These are phyloP conservation scores for Elgaria multicarinata DNA, from an alignment of 2,113 vertebrate genomes.

Conservation along the genomic window DNA sequence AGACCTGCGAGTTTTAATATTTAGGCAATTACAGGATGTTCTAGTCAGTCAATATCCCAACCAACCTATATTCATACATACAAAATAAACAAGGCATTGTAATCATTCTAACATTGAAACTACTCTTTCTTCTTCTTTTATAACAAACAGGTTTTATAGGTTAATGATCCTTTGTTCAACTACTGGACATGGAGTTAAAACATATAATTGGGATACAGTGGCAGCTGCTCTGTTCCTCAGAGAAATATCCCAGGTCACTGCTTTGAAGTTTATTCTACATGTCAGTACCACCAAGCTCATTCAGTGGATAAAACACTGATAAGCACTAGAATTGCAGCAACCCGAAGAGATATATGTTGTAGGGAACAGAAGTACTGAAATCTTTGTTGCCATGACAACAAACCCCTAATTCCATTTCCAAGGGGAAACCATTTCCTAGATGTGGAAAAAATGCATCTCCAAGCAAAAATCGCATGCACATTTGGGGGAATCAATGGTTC, in stretches of 20 bases:
- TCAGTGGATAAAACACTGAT: conserved; percentile 47
- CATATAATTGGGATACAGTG: neutral
- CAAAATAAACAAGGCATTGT: neutral
- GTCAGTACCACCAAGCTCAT: conserved; percentile 30
- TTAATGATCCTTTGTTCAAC: neutral
- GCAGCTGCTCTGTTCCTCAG: conserved; percentile 14
- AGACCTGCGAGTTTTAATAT: neutral
- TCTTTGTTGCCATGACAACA: conserved; percentile 63
- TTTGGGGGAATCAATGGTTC: conserved; percentile 22
- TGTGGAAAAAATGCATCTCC: conserved; percentile 52
- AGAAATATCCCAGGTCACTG: conserved; percentile 39
- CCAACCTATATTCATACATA: neutral
- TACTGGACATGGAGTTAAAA: conserved; percentile 4
- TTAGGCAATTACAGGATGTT: neutral
- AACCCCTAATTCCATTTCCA: conserved; percentile 64
- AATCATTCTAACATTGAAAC: neutral
- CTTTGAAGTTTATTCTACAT: conserved; percentile 40
- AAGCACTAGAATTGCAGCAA: conserved; percentile 35
- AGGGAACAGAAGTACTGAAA: conserved; percentile 41
- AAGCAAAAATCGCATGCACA: conserved; percentile 46
- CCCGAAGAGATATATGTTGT: conserved; percentile 44
- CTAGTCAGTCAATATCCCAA: neutral
- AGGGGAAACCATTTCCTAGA: conserved; percentile 35
- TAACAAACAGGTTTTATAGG: neutral
- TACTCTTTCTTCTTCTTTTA: neutral